A percentile compares a stretch with the other conserved stretches of the same genome.
Evolutionary conservation across 1,140 invertebrate genomes (phyloP).

Genomic region (Pemphigus obesinymphae): DNA sequence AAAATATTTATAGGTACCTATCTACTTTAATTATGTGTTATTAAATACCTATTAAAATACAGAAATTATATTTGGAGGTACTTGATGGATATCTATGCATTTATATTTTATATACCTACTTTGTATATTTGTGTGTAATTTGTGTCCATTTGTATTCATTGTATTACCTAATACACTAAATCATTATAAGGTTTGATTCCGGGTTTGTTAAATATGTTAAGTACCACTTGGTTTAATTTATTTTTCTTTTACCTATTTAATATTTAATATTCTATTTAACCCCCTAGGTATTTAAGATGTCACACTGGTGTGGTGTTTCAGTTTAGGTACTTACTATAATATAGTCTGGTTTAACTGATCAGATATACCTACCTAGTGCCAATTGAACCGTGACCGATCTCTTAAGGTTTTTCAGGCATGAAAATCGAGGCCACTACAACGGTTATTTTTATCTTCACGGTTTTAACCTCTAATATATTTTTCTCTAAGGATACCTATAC

Average conservation of each 20-base stretch:
- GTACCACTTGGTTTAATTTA: not conserved
- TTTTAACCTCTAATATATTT: conserved; percentile 30
- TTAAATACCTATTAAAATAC: no score
- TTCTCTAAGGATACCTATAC: not conserved
- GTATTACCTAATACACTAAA: no score
- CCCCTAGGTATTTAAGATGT: no score
- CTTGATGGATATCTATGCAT: no score
- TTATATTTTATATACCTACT: no score
- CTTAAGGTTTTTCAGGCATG: conserved; percentile 10
- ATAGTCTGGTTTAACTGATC: conserved; percentile 19
- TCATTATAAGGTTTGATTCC: no score
- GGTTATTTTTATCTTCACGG: conserved; percentile 31
- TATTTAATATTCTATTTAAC: not conserved
- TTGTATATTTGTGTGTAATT: no score
- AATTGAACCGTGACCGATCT: conserved; percentile 15
- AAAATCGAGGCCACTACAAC: conserved; percentile 36
- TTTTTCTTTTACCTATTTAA: not conserved
- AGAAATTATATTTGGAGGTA: no score
- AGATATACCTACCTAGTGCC: conserved; percentile 27
- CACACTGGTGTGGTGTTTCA: not conserved
- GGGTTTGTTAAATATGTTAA: not conserved
- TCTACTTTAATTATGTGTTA: no score
- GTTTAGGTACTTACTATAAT: not conserved
- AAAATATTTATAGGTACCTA: no score
- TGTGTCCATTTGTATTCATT: no score